Evolutionary conservation across 2,888 invertebrate species (phyloP).

Genomic region (Synanthedon vespiformis): DNA sequence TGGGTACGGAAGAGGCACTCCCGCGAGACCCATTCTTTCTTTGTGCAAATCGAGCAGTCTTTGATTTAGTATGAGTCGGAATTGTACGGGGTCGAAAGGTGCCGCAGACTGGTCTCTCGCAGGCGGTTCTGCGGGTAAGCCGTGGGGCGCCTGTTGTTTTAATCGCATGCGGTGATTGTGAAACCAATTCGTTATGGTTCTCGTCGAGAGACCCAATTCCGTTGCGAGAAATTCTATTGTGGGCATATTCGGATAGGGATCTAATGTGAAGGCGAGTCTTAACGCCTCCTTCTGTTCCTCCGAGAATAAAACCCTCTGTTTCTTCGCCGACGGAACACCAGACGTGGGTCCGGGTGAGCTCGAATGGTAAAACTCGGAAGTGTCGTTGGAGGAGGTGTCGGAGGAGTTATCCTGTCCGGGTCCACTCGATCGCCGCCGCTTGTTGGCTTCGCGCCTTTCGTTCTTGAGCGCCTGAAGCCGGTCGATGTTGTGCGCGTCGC

Average conservation of each 20-base stretch:
- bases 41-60: conserved; percentile 88
- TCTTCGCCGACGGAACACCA: conserved; percentile 89
- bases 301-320: conserved; percentile 95
- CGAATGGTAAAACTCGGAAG: conserved; percentile 88
- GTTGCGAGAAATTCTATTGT: conserved; percentile 95
- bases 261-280: conserved; percentile 91
- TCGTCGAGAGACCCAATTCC: conserved; percentile 89
- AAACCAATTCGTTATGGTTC: conserved; percentile 99
- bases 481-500: conserved; percentile 95
- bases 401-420: conserved; percentile 88
- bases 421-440: conserved; percentile 86
- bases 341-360: conserved; percentile 82
- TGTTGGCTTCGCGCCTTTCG: conserved; percentile 91
- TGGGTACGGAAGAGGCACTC: conserved; percentile 81
- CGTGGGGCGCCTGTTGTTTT: conserved; percentile 90
- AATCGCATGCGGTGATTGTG: conserved; percentile 99
- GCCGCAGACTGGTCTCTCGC: conserved; percentile 79
- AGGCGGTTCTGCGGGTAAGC: conserved; percentile 79
- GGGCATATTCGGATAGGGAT: conserved; percentile 96
- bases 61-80: conserved; percentile 89
- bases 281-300: conserved; percentile 98
- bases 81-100: conserved; percentile 93
- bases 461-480: conserved; percentile 91
- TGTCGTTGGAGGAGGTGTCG: conserved; percentile 89
- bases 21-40: conserved; percentile 83